Evolutionary conservation across 1,140 invertebrate species (phyloP).

Genomic region (Neuroterus valhalla): DNA sequence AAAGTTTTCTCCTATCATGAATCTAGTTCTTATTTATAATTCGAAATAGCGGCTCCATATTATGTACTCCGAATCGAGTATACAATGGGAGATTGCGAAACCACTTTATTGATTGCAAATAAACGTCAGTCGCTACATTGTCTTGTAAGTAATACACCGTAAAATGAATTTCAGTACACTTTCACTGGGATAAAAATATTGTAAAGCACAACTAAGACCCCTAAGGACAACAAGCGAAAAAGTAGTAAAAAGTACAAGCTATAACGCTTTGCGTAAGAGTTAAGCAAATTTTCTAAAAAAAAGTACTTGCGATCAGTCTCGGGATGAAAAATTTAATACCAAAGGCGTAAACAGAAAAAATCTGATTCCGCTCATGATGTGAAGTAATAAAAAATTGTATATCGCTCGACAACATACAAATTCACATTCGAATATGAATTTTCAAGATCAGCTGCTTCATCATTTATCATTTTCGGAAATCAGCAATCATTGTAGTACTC

Average conservation of each 20-base stretch:
- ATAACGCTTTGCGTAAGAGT: too few relatives aligned
- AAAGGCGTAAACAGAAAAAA: neutral
- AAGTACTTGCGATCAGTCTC: constrained; percentile 24
- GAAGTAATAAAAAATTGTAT: constrained; percentile 14
- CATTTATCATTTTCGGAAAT: constrained; percentile 3
- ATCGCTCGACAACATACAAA: constrained; percentile 1
- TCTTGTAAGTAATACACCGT: neutral
- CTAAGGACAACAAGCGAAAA: constrained; percentile 8
- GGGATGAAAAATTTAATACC: constrained; percentile 25
- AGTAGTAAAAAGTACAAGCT: neutral
- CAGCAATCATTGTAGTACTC: neutral
- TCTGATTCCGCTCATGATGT: neutral
- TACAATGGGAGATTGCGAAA: neutral
- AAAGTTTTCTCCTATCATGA: constrained; percentile 25
- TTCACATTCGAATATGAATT: neutral
- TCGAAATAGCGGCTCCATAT: constrained; percentile 27
- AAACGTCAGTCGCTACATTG: neutral
- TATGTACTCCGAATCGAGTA: neutral
- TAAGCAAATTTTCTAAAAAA: constrained; percentile 3
- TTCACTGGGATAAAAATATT: constrained; percentile 8
- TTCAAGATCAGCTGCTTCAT: neutral
- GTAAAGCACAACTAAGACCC: neutral
- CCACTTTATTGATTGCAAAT: neutral
- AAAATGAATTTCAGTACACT: neutral
- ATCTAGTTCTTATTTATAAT: constrained; percentile 10